Evolutionary conservation across 2,797 vertebrate genomes (phyloP).

Genomic region (Myiotriccus ornatus): DNA sequence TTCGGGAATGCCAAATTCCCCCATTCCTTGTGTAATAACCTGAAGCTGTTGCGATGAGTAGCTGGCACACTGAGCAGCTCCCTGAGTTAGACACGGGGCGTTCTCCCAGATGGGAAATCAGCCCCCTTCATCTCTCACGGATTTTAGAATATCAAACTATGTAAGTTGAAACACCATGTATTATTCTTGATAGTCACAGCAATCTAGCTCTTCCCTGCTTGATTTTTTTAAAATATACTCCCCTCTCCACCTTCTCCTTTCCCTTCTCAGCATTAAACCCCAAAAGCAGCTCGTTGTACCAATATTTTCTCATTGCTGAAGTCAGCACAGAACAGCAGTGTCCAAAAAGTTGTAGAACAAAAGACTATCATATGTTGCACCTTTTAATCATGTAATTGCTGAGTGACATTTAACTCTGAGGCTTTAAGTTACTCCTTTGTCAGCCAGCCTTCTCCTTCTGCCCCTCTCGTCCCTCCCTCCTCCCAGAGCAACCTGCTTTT

Average conservation of each 20-base stretch:
- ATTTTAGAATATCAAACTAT: neutral
- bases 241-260: neutral
- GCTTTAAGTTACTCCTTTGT: conserved; percentile 72
- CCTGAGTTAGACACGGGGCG: neutral
- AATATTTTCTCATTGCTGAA: neutral
- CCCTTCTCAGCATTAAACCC: neutral
- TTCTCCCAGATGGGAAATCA: neutral
- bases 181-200: neutral
- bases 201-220: neutral
- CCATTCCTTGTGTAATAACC: neutral
- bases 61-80: neutral
- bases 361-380: conserved; percentile 54
- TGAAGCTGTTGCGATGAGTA: neutral
- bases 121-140: neutral
- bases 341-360: conserved; percentile 63
- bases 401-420: conserved; percentile 66
- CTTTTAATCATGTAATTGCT: conserved; percentile 81
- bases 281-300: neutral
- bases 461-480: conserved; percentile 46
- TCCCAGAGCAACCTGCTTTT: conserved; percentile 67
- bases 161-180: neutral
- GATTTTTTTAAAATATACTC: neutral
- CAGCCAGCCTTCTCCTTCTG: conserved; percentile 50
- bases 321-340: conserved; percentile 46
- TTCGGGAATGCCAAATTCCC: neutral